Evolutionary conservation across 2,888 invertebrate genomes (phyloP), one percentile per base, ranked within the genome.

Genomic region (Synanthedon andrenaeformis): DNA sequence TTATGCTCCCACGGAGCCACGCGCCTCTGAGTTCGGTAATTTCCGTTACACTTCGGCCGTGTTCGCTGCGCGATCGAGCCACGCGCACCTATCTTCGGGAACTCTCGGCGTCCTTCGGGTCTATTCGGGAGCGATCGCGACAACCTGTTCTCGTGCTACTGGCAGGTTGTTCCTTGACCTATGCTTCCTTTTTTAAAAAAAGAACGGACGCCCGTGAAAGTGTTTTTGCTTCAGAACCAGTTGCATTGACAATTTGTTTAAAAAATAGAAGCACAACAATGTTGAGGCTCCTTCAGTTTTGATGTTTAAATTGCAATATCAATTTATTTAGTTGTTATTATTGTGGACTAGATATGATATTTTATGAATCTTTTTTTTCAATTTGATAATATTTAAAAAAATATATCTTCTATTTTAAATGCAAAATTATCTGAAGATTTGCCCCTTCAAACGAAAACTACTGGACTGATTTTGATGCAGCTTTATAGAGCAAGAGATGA

Each of bases 91-190:
- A 1, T n/a, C 42, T 52, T 28, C 56, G 52, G 17, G 10, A 42
- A 12, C 41, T 12, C 28, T 51, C 54, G 54, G 49, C 42, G 11
- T 49, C 12, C 52, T 52, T 52, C 52, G 51, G 51, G 35, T 55
- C 53, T 48, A 54, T 49, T 61, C 61, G 58, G 53, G 11, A 52
- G 45, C 45, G 45, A 49, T 60, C 57, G 58, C 35, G 0, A 8
- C 62, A 69, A 71, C 69, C 65, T 64, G 70, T 67, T 68, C 59
- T 57, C 57, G 14, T 45, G 65, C 67, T 62, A 67, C 66, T 59
- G 62, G 65, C 60, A 56, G 60, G 59, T 62, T 70, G 67, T 63
- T 66, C 65, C 69, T 69, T 69, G 70, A 69, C 69, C 62, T 60
- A 64, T 14, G 45, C 13, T 10, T 45, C 11, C 45, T 45, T 45